Evolutionary conservation across 2,888 invertebrate species (phyloP), one percentile per base, ranked within the genome.

Genomic region (Lymantria dispar): DNA sequence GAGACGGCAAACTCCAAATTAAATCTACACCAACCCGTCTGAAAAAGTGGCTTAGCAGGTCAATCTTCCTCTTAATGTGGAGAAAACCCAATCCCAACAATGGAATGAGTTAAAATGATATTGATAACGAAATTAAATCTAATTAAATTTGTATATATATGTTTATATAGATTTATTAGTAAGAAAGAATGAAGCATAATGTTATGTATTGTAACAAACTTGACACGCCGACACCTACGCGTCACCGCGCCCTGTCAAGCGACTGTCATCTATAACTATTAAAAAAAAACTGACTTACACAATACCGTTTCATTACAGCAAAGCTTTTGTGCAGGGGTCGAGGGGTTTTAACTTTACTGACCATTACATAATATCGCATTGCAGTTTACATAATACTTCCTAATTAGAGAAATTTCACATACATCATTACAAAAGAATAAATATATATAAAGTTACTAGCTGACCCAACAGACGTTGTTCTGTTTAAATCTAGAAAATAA

Each of bases 331-430:
- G 48, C 40, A 46, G 54, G 49, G 56, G 62, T 60, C 62, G 57
- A 62, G 58, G 62, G 58, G 57, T 62, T 52, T 43, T 47, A 41
- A 40, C 49, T 52, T 56, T 44, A 51, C 57, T 54, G 49, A 62
- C 56, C 49, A 54, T 68, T 68, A 57, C 48, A 48, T 64, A 63
- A 68, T 49, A 47, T 45, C 33, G 8, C 33, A 2, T 14, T 40
- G 7, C 36, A 62, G 49, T 64, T 62, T 60, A 60, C 52, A 56
- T 64, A 68, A 61, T 56, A 50, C 59, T 57, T 60, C 62, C 60
- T 68, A 68, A 68, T 66, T 64, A 64, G 53, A 60, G 52, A 66
- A 52, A 62, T 60, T 59, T 62, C 54, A 52, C 52, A 57, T 52
- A 53, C 39, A 52, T 38, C 47, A 53, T 59, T 43, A 45, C 11